Evolutionary conservation across 2,797 vertebrate genomes (phyloP).

Genomic region (Phoxinus dragarum): DNA sequence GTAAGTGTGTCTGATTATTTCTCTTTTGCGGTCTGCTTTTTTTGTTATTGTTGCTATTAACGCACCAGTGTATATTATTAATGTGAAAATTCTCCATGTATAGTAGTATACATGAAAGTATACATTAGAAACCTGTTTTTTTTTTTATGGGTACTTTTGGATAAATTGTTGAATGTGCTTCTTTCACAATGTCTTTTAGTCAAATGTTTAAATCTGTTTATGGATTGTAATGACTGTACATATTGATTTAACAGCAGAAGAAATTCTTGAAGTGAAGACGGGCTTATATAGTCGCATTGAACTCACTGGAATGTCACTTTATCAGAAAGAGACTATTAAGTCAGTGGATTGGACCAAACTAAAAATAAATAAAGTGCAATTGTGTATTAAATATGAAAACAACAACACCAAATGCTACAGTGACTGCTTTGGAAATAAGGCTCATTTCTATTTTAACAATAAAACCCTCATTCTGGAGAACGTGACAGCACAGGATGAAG

Average conservation of each 20-base stretch:
- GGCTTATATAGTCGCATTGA: slow-evolving; percentile 28
- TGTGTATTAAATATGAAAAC: rapidly evolving
- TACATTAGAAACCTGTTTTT: neutral
- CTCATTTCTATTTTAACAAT: slow-evolving; percentile 40
- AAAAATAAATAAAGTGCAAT: neutral
- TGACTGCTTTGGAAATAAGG: neutral
- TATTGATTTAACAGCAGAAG: slow-evolving; percentile 41
- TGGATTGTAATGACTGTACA: neutral
- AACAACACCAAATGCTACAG: rapidly evolving
- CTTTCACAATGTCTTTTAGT: neutral
- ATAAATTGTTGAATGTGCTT: too few species aligned
- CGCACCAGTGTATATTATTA: neutral
- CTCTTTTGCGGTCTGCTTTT: neutral
- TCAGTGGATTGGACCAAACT: slow-evolving; percentile 32
- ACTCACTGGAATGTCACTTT: slow-evolving; percentile 2
- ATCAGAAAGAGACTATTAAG: neutral
- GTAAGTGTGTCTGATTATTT: slow-evolving; percentile 8
- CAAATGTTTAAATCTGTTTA: neutral
- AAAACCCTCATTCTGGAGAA: slow-evolving; percentile 56
- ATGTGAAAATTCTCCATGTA: neutral
- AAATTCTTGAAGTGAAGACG: neutral
- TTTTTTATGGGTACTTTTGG: too few species aligned
- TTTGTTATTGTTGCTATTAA: neutral
- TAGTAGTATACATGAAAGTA: neutral
- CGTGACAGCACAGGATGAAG: slow-evolving; percentile 52